phyloP scores from a whole-genome alignment of 2,888 invertebrate species.

The Lasiommata megera region DNA sequence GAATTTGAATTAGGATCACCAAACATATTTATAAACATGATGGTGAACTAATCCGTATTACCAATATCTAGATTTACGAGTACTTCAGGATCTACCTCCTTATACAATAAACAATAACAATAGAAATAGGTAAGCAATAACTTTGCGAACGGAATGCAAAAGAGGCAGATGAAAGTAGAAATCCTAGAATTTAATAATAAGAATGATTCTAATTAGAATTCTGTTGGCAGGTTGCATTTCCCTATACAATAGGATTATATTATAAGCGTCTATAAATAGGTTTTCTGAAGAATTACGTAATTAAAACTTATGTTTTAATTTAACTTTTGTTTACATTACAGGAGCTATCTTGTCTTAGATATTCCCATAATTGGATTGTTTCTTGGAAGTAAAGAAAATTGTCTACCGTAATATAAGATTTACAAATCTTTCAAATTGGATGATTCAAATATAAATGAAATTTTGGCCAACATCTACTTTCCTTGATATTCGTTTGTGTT shows the following conservation, averaged over 20 bases:
- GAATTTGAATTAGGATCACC: background rate
- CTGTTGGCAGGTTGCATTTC: background rate
- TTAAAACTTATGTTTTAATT: no score
- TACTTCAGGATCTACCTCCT: background rate
- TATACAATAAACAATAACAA: background rate
- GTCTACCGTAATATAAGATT: no score
- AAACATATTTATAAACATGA: background rate
- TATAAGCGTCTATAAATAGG: background rate
- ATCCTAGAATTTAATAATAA: background rate
- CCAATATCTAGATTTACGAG: background rate
- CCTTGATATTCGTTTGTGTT: no score
- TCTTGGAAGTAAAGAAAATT: no score
- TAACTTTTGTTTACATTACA: no score
- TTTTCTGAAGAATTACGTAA: background rate
- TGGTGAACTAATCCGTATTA: background rate
- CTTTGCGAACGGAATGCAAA: background rate
- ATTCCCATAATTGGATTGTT: no score
- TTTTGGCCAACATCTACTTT: no score
- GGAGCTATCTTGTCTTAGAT: no score
- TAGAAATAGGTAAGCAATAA: background rate
- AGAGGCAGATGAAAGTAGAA: background rate
- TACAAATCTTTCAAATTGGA: no score
- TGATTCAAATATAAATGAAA: no score
- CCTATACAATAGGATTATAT: background rate
- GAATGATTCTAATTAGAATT: constrained; percentile 2